Percentiles rank a stretch among this genome's conserved stretches.
Conservation (phyloP, 2,113 vertebrate genomes). For the Microtus richardsoni region DNA sequence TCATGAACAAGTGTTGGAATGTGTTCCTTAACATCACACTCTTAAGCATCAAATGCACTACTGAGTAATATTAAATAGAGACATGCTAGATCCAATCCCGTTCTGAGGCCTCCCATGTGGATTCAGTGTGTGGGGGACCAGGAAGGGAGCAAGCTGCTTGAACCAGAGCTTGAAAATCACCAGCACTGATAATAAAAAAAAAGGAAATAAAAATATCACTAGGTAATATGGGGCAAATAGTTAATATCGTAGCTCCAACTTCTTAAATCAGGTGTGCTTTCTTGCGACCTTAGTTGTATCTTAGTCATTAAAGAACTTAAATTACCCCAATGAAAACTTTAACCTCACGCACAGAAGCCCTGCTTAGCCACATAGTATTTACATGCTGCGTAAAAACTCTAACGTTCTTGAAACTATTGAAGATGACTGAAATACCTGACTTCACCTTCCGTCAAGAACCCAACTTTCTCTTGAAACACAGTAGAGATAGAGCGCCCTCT, state of each 20-base stretch:
- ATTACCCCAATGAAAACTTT: background rate
- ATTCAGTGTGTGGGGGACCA: background rate
- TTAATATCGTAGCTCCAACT: background rate
- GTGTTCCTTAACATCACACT: background rate
- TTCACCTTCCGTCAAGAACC: background rate
- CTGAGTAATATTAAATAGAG: background rate
- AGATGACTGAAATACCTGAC: background rate
- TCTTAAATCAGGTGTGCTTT: background rate
- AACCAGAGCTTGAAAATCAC: background rate
- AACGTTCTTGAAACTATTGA: conserved; percentile 12
- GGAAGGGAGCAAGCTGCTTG: background rate
- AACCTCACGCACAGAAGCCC: background rate
- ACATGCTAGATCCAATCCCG: background rate
- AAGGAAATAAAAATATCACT: background rate
- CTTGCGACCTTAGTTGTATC: background rate
- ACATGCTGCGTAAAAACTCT: conserved; percentile 27
- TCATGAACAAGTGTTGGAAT: background rate
- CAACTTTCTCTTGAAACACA: conserved; percentile 1
- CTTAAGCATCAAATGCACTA: background rate
- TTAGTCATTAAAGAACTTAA: conserved; percentile 43
- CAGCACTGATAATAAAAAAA: background rate
- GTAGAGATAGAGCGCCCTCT: conserved; percentile 71
- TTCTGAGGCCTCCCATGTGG: background rate
- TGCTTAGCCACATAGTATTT: background rate
- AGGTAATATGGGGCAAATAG: background rate